Base-by-base conservation (phyloP, 1,140 invertebrate species). In the Metopolophium dirhodum region DNA sequence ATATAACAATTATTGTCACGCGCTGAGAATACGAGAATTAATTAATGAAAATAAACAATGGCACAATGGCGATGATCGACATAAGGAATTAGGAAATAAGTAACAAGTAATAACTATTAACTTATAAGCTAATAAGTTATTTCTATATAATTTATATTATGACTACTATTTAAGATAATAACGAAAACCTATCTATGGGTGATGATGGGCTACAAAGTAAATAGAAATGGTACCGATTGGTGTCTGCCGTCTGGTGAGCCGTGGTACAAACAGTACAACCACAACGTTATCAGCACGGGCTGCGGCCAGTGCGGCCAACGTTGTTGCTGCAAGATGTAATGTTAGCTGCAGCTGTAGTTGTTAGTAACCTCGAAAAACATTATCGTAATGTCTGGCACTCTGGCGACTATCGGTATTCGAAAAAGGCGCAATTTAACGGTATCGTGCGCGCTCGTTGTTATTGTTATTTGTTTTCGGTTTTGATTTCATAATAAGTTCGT, bases 401-500 rank as follows among this genome's bases (percentile, higher is more conserved):
- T 7, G 6, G 7, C 51, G 6, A 22, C 26, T 8, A 18, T 35
- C 30, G n/a, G 61, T 77, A 20, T 86, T 86, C 45, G 14, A 86
- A 86, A 86, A 86, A 47, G 23, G 45, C 41, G 85, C 85, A 30
- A 47, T 86, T 86, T 86, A 86, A 86, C 85, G 85, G 85, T 47
- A 47, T 14, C 37, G 2, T n/a, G 61, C n/a, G 4, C 14, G 4
- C 9, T 26, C 26, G 26, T 86, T 86, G 85, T 47, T 86, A n/a
- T 86, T 86, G 23, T 86, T 86, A 85, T 41, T 85, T 85, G 23
- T 85, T 85, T 85, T 37, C 35, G 8, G 35, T 83, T 83, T 20
- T 41, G 18, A 77, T n/a, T 18, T 77, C 11, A n/a, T 35, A 77
- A 11, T 61, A 30, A 41, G 3, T n/a, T 68, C 11, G 30, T 68